Conservation (phyloP, 2,797 vertebrate species). For the Ctenosaura bakeri region DNA sequence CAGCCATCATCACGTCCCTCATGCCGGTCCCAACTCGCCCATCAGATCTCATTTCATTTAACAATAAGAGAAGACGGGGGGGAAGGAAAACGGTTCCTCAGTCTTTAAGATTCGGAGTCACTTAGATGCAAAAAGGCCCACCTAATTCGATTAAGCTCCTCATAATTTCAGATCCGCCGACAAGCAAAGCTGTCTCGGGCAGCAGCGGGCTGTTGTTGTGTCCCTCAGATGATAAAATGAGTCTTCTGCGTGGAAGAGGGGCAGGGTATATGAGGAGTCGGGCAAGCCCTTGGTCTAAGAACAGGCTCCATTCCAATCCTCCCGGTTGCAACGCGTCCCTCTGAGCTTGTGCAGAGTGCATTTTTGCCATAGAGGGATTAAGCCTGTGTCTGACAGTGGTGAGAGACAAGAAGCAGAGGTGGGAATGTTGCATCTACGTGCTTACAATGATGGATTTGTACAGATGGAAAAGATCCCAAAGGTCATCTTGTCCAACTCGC, state of each 20-base stretch:
- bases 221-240: not conserved
- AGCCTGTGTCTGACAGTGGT: no score
- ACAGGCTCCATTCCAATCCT: no score
- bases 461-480: not conserved
- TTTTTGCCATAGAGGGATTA: no score
- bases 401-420: no score
- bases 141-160: constrained; percentile 8
- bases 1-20: not conserved
- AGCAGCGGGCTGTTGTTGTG: not conserved
- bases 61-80: accelerated
- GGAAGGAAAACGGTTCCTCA: not conserved
- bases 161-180: not conserved
- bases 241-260: accelerated
- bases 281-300: not conserved
- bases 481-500: not conserved
- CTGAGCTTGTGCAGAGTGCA: not conserved
- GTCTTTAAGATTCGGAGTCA: not conserved
- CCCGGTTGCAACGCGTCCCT: not conserved
- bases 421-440: no score
- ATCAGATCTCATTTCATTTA: not conserved
- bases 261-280: not conserved
- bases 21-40: not conserved
- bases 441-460: not conserved
- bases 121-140: not conserved
- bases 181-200: not conserved